These are phyloP conservation scores for Hippopotamyrus pictus DNA, from an alignment of 2,797 vertebrate species.

Conservation along the genomic window DNA sequence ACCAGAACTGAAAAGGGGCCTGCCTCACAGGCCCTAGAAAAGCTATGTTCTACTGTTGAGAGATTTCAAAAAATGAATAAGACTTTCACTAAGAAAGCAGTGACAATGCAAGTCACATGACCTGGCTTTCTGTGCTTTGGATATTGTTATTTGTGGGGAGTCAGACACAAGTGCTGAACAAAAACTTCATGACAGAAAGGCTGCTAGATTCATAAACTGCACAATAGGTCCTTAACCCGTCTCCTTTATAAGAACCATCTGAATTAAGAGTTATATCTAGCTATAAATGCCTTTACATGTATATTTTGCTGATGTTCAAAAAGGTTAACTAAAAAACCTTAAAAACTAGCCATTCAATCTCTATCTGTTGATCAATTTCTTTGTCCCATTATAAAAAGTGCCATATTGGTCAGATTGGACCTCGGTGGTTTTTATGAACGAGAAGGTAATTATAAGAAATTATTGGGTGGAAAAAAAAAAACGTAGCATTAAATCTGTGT, in stretches of 20 bases:
- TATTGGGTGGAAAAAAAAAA: background rate
- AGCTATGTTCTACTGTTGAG: background rate
- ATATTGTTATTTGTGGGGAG: background rate
- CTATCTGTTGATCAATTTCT: background rate
- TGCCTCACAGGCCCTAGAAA: background rate
- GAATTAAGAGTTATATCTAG: background rate
- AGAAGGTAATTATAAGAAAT: background rate
- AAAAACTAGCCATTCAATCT: background rate
- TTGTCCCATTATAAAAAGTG: background rate
- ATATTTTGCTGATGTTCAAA: background rate
- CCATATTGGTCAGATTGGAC: background rate
- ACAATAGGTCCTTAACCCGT: background rate
- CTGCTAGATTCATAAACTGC: background rate
- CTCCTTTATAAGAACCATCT: background rate
- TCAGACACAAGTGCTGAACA: background rate
- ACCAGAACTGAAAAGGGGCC: background rate
- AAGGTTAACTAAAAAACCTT: background rate
- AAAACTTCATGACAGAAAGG: background rate
- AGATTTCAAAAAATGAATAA: background rate
- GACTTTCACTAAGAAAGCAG: background rate
- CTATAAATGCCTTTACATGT: background rate
- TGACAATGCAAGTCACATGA: background rate
- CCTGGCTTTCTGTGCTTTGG: background rate
- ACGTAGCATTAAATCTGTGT: background rate
- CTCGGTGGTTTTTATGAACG: background rate